phyloP scores from a whole-genome alignment of 2,888 invertebrate genomes.

The Agrochola litura region DNA sequence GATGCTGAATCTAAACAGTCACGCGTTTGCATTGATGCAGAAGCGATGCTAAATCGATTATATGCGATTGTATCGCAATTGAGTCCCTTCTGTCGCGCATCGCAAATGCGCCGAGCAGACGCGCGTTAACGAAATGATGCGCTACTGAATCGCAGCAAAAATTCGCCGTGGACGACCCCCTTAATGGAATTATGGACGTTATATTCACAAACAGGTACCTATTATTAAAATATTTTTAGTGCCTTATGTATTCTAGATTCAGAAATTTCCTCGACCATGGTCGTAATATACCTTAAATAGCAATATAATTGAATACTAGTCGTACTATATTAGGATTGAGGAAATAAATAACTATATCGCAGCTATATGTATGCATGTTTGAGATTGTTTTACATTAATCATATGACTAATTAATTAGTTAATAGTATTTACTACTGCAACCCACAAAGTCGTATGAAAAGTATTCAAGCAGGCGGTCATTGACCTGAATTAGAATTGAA shows the following conservation, averaged over 20 bases:
- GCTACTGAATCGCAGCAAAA: background rate
- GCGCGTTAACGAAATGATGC: background rate
- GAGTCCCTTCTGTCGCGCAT: background rate
- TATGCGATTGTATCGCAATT: background rate
- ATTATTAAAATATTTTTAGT: background rate
- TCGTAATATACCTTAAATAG: background rate
- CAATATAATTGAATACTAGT: background rate
- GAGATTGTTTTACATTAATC: background rate
- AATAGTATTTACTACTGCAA: conserved; percentile 7
- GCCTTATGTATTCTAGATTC: background rate
- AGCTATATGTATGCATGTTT: conserved; percentile 1
- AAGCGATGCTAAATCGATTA: background rate
- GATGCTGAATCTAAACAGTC: background rate
- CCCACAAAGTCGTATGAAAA: conserved; percentile 33
- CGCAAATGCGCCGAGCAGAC: background rate
- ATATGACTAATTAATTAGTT: background rate
- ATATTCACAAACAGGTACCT: too few relatives aligned
- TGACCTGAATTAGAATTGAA: conserved; percentile 60
- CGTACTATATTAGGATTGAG: background rate
- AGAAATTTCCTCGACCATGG: conserved; percentile 4
- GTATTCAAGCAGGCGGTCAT: conserved; percentile 55
- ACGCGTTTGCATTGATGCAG: background rate
- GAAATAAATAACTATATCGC: conserved; percentile 15
- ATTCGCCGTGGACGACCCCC: background rate
- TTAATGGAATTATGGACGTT: too few relatives aligned